Evolutionary conservation across 2,797 vertebrate genomes (phyloP), one percentile per base, ranked within the genome.

Genomic region (Hylomyscus alleni): DNA sequence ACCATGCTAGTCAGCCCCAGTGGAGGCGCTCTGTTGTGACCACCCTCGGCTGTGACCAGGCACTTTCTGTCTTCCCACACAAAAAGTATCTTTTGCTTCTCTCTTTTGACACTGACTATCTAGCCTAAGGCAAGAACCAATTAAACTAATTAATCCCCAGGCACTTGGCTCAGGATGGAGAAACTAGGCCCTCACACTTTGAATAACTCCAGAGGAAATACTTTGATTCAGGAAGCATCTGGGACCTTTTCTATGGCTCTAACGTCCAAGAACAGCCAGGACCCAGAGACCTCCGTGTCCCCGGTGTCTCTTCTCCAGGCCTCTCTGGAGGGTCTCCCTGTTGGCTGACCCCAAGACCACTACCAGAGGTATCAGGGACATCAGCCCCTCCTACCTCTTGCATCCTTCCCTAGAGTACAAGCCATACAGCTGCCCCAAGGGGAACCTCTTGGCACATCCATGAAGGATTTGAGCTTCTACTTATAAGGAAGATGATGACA

Each of bases 61-160:
- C 75, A 31, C 62, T 34, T 92, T 95, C 73, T 95, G 87, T 94
- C 88, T 92, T 77, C 92, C 76, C 89, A 73, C 73, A 96, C 84
- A 89, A 85, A 92, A 94, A 94, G 78, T 81, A 76, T 93, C 95
- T 95, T 96, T 86, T 82, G 29, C 86, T 96, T 93, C 89, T 77
- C 76, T 93, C 94, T 89, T 96, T 81, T 65, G 91, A 95, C 93
- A 90, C 77, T 89, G 87, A 89, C 73, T 92, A 20, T 91, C 89
- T 89, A 89, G 94, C 91, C 92, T 89, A 58, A 69, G 14, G 34
- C 89, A 75, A 91, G 54, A 80, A 75, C 95, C 92, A 84, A 83
- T 97, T 95, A 93, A 67, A 96, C 65, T 78, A 92, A 81, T 91
- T 89, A 95, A 92, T 84, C 76, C 76, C 84, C 54, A 56, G 95